phyloP scores from a whole-genome alignment of 2,888 invertebrate genomes.

The Papilio demoleus region DNA sequence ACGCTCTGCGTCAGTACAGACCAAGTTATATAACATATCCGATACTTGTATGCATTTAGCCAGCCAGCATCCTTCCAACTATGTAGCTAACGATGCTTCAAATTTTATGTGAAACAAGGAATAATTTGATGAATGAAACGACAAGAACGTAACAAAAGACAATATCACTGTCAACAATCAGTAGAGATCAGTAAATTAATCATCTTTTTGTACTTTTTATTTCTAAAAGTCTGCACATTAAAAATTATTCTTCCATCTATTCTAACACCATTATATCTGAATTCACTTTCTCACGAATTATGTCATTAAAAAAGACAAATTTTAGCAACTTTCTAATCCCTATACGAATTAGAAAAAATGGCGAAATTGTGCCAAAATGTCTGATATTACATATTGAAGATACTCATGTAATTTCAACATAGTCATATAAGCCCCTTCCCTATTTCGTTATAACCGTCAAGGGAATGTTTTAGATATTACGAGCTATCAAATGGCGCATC shows the following conservation, averaged over 20 bases:
- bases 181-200: too few species aligned
- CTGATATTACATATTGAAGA: neutral
- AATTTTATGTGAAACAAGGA: too few species aligned
- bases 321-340: too few species aligned
- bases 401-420: neutral
- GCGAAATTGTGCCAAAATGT: neutral
- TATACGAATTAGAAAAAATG: too few species aligned
- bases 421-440: neutral
- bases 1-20: constrained; percentile 36
- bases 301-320: too few species aligned
- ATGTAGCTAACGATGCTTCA: neutral
- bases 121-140: too few species aligned
- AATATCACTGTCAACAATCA: too few species aligned
- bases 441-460: constrained; percentile 22
- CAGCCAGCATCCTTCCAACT: constrained; percentile 2
- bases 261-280: neutral
- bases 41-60: constrained; percentile 25
- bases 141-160: too few species aligned
- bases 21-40: constrained; percentile 35
- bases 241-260: neutral
- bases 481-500: constrained; percentile 28
- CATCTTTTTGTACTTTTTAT: too few species aligned
- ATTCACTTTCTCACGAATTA: neutral
- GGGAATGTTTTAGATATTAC: constrained; percentile 36
- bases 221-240: too few species aligned